Evolutionary conservation across 1,140 invertebrate species (phyloP).

Genomic region (Eciton burchellii): DNA sequence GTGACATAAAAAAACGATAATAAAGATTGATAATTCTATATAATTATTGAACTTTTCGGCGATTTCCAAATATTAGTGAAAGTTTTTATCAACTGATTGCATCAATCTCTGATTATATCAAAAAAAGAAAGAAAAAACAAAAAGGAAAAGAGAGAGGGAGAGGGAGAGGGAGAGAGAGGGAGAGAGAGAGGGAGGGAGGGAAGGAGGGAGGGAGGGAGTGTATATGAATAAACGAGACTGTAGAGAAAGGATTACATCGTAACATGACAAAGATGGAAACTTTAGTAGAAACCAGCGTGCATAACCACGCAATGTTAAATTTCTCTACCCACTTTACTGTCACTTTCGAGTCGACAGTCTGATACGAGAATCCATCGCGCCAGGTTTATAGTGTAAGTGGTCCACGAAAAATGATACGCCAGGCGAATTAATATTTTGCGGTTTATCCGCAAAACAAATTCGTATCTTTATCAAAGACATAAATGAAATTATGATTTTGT

Average conservation of each 20-base stretch:
- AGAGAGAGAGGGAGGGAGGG: neutral
- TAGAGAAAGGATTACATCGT: constrained; percentile 28
- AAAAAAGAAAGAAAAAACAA: neutral
- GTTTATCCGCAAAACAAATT: neutral
- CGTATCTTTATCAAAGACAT: neutral
- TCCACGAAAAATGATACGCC: constrained; percentile 55
- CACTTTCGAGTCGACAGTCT: constrained; percentile 83
- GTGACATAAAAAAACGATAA: neutral
- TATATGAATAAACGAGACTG: no score
- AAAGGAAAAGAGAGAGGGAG: neutral
- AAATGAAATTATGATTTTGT: constrained; percentile 13
- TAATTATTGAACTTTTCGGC: neutral
- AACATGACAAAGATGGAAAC: constrained; percentile 52
- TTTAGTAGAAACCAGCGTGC: constrained; percentile 62
- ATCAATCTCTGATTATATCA: neutral
- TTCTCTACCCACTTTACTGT: constrained; percentile 80
- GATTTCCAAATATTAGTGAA: constrained; percentile 77
- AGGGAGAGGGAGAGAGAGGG: neutral
- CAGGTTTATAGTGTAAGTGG: neutral
- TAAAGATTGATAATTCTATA: neutral
- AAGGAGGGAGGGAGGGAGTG: neutral
- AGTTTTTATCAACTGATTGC: constrained; percentile 76
- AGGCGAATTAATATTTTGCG: neutral
- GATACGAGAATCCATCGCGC: constrained; percentile 75
- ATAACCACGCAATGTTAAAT: constrained; percentile 68